These are phyloP conservation scores for Catocala sponsa DNA, from an alignment of 2,888 invertebrate genomes.

Conservation along the genomic window DNA sequence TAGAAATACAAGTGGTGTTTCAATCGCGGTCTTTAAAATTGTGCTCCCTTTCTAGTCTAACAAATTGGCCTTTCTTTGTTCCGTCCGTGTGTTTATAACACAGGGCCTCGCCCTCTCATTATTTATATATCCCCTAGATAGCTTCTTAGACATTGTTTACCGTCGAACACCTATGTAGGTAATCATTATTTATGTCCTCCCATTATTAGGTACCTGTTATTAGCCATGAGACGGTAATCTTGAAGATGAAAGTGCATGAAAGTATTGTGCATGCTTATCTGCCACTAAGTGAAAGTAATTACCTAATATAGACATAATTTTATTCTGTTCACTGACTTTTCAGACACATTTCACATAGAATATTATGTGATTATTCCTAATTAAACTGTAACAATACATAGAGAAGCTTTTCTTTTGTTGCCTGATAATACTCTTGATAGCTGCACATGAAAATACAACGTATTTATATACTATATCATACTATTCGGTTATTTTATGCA, in stretches of 20 bases:
- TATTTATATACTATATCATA: too few species aligned
- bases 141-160: conserved; percentile 48
- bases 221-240: conserved; percentile 52
- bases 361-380: conserved; percentile 14
- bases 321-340: conserved; percentile 52
- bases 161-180: conserved; percentile 43
- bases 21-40: conserved; percentile 82
- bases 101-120: conserved; percentile 65
- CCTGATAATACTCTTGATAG: too few species aligned
- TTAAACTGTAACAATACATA: background rate
- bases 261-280: conserved; percentile 49
- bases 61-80: conserved; percentile 85
- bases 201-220: conserved; percentile 47
- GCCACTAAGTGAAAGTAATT: conserved; percentile 56
- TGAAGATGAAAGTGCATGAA: conserved; percentile 54
- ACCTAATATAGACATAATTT: conserved; percentile 54
- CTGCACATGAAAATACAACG: too few species aligned
- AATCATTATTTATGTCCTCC: conserved; percentile 50
- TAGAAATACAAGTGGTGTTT: conserved; percentile 80
- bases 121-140: conserved; percentile 54
- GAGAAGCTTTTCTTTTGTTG: too few species aligned
- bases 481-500: too few species aligned
- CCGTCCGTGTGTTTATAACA: conserved; percentile 64
- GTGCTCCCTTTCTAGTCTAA: conserved; percentile 84
- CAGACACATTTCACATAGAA: conserved; percentile 23